Base-by-base conservation (phyloP, 2,888 invertebrate species). In the Agriopis leucophaearia region DNA sequence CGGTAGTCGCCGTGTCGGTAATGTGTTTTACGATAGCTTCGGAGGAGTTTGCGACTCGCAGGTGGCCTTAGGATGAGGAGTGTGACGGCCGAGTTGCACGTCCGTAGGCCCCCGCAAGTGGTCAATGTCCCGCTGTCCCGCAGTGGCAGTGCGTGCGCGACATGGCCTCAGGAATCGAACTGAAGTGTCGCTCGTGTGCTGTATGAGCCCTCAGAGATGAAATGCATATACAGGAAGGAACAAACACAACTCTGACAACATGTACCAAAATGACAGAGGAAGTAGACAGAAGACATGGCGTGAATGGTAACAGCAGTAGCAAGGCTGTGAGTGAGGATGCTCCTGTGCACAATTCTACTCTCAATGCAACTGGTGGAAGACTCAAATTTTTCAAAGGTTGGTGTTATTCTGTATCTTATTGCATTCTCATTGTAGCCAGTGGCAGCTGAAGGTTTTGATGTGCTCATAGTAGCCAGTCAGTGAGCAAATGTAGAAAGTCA, bases 301-400 rank as follows among this genome's bases (percentile, higher is more conserved):
- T 95, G 90, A 96, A 95, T 95, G 96, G 95, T 91, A 95, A 94
- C 94, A 94, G 95, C 94, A 94, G 95, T 88, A 94, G 94, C 85
- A 94, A 93, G 88, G 89, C 89, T 86, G 89, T 88, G 71, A 88
- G 80, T 82, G 94, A 94, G 74, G 94, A 94, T 85, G 86, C 86
- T 83, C 88, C 90, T 80, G 94, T 93, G 85, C 88, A 85, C 78
- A 88, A 82, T 81, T 84, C 93, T 75, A 81, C 90, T 79, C 83
- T 89, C 83, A 81, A 87, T 81, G 84, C 94, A 74, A 95, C 96
- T 86, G 97, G 97, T 79, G 97, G 97, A 84, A 95, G 97, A 81
- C 95, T 97, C 78, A 97, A 97, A 88, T 97, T 97, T 91, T 97
- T 96, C 88, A 97, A 97, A 95, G 96, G 96, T 96, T 84, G 85